Evolutionary conservation across 2,888 invertebrate genomes (phyloP).

Genomic region (Mesorhabditis sp.): DNA sequence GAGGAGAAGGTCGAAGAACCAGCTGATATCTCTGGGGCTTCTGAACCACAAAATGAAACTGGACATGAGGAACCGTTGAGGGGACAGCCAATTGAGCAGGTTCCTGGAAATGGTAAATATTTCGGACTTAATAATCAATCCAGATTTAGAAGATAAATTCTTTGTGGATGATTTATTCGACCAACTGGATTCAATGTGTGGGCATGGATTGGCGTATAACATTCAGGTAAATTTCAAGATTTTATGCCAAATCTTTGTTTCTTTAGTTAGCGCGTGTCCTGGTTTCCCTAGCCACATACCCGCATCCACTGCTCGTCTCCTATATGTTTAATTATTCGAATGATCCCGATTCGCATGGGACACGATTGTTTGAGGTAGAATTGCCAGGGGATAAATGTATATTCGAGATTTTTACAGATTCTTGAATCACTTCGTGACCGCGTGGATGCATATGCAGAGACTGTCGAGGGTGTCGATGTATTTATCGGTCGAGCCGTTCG

Average conservation of each 20-base stretch:
- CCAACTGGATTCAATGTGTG: constrained; percentile 25
- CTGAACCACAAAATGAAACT: not conserved
- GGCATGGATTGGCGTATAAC: constrained; percentile 29
- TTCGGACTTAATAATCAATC: constrained; percentile 12
- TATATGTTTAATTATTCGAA: constrained; percentile 71
- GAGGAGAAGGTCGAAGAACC: constrained; percentile 14
- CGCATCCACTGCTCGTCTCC: constrained; percentile 81
- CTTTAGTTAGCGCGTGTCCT: constrained; percentile 68
- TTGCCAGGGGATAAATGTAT: not conserved
- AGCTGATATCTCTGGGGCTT: constrained; percentile 9
- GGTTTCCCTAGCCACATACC: constrained; percentile 79
- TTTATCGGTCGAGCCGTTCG: constrained; percentile 32
- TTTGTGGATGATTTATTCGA: constrained; percentile 24
- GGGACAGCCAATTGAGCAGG: constrained; percentile 13
- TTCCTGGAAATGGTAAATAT: not conserved
- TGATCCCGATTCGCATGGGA: constrained; percentile 9
- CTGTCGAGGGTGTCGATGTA: constrained; percentile 62
- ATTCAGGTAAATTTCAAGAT: not conserved
- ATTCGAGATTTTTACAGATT: constrained; percentile 64
- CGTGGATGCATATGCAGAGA: constrained; percentile 70
- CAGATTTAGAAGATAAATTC: constrained; percentile 11
- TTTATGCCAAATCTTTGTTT: constrained; percentile 1
- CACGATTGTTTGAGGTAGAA: constrained; percentile 13
- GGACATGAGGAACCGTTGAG: not conserved
- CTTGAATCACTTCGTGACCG: constrained; percentile 78